phyloP scores from a whole-genome alignment of 2,797 vertebrate genomes.

The Coccyzus lansbergi region DNA sequence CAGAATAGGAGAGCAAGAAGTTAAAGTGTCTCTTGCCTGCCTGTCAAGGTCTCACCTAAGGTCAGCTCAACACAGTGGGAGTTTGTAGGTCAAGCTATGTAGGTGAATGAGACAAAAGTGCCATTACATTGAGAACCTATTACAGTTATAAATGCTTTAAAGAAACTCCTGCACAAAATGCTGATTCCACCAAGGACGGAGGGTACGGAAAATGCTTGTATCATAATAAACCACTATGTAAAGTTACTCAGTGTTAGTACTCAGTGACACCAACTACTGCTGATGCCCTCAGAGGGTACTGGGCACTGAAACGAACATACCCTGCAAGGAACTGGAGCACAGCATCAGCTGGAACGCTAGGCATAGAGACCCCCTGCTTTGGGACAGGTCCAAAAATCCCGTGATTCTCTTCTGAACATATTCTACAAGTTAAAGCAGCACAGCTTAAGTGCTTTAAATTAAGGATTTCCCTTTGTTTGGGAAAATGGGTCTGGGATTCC shows the following conservation, averaged over 20 bases:
- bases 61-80: not conserved
- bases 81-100: not conserved
- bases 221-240: not conserved
- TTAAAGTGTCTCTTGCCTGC: not conserved
- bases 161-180: not conserved
- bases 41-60: not conserved
- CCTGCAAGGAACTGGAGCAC: not conserved
- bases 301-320: not conserved
- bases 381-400: not conserved
- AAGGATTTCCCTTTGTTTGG: not conserved
- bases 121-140: not conserved
- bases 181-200: not conserved
- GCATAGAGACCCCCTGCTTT: not conserved
- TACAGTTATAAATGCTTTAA: not conserved
- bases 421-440: not conserved
- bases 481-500: not conserved
- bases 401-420: not conserved
- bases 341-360: accelerated
- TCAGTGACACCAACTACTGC: not conserved
- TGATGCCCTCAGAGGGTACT: not conserved
- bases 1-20: not conserved
- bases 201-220: not conserved
- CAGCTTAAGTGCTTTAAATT: not conserved
- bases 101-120: not conserved
- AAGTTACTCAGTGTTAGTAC: not conserved